Percentiles rank a stretch among this genome's conserved stretches.
Evolutionary conservation across 2,113 vertebrate genomes (phyloP).

Genomic region (Murina feae): DNA sequence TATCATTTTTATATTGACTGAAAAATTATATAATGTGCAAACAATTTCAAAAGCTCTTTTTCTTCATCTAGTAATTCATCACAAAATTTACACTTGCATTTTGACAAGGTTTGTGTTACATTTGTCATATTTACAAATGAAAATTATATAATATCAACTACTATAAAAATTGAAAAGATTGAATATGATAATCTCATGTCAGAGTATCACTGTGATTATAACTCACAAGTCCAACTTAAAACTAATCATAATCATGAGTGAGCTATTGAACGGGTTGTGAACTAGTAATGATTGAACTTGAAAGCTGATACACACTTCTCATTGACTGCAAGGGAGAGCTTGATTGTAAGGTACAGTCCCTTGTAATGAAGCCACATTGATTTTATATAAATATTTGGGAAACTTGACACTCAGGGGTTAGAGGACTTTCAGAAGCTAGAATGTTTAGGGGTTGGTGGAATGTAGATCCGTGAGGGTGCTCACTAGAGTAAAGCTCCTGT

Average conservation of each 20-base stretch:
- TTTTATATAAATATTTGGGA: background rate
- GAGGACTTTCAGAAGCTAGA: background rate
- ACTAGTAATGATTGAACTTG: background rate
- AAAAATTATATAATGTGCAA: background rate
- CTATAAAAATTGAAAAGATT: background rate
- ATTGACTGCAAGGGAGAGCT: background rate
- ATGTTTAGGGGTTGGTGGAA: background rate
- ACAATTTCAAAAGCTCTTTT: background rate
- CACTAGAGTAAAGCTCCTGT: background rate
- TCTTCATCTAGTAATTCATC: background rate
- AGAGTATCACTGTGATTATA: background rate
- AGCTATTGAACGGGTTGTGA: background rate
- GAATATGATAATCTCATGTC: background rate
- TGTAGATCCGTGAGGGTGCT: background rate
- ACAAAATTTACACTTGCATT: background rate
- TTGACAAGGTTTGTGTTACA: background rate
- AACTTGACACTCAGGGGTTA: background rate
- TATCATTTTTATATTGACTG: background rate
- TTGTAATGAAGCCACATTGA: background rate
- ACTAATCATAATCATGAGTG: background rate
- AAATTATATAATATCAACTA: background rate
- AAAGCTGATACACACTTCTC: background rate
- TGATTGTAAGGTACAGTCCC: background rate
- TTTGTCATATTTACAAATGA: background rate
- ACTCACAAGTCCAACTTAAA: background rate